These are phyloP conservation scores for Hyla sarda DNA, from an alignment of 2,113 vertebrate genomes.

Conservation along the genomic window DNA sequence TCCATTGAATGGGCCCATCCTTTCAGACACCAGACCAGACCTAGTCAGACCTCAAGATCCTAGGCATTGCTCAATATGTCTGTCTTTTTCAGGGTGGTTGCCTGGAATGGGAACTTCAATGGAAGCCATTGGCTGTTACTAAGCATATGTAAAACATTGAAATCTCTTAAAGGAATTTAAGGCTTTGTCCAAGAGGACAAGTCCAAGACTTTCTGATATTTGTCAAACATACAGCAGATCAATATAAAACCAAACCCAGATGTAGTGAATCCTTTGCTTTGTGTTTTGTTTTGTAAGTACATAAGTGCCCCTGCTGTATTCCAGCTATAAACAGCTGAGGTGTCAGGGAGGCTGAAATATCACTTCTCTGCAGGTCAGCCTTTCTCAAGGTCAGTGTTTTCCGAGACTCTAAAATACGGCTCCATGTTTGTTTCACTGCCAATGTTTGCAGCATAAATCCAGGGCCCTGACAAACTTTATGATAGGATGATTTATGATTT, in stretches of 20 bases:
- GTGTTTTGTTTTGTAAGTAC: not conserved
- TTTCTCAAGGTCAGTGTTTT: constrained; percentile 2
- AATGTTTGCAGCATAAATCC: constrained; percentile 54
- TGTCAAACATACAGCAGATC: too few relatives aligned
- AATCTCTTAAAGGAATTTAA: too few relatives aligned
- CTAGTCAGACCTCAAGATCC: too few relatives aligned
- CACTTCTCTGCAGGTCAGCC: constrained; percentile 2
- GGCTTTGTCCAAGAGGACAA: not conserved
- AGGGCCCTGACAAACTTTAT: constrained; percentile 51
- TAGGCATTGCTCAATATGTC: too few relatives aligned
- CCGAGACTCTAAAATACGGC: not conserved
- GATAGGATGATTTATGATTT: constrained; percentile 59
- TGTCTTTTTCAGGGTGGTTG: too few relatives aligned
- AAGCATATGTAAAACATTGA: too few relatives aligned
- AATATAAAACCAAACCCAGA: not conserved
- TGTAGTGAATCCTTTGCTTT: not conserved
- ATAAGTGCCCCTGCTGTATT: not conserved
- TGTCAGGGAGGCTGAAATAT: constrained; percentile 16
- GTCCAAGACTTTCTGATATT: not conserved
- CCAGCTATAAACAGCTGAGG: not conserved
- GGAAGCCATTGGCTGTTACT: too few relatives aligned
- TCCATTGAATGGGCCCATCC: too few relatives aligned
- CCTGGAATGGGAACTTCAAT: too few relatives aligned
- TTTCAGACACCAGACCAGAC: too few relatives aligned
- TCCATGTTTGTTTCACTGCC: constrained; percentile 29